Base-by-base conservation (phyloP, 2,113 vertebrate genomes). In the Chionomys nivalis region DNA sequence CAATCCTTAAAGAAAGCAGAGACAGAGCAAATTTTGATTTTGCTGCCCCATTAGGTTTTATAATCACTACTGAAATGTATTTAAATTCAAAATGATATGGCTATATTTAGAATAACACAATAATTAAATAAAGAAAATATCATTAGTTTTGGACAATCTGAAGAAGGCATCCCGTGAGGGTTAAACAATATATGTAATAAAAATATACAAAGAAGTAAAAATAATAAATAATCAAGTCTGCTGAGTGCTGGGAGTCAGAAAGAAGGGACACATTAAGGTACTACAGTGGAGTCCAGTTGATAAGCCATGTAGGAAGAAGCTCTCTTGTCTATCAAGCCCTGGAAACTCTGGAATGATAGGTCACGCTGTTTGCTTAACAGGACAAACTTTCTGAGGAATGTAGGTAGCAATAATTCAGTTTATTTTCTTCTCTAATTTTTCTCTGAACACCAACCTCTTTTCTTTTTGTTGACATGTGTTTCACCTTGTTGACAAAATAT, bases 271-370 rank as follows among this genome's bases (percentile, higher is more conserved):
- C 58, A 92, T 58, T 90, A 33, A 66, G 86, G 95, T 83, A 93
- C 39, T 97, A 42, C 87, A 95, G 95, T 79, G 85, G 96, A 92
- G 63, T 63, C 78, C 97, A 97, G 63, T 79, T 92, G 90, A 93
- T 76, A 94, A 97, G 97, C 96, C 91, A 95, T 23, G 44, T 79
- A 97, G 88, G 93, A 96, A 98, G 96, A 98, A 91, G 79, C 96
- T 95, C 96, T 92, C 86, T 93, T 94, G 81, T 94, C 78, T 88
- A 63, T 85, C 61, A 65, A 44, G 26, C 75, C 96, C 90, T 95
- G 55, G 94, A 97, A 97, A 83, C 75, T 94, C 93, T 96, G 90
- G 77, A 77, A 87, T 72, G 76, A 78, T 55, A 97, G 93, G 89
- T 92, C 72, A 79, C 88, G 93, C 58, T 90, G 93, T 52, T 55